Conservation (phyloP, 2,888 invertebrate species). For the Toxonevra muliebris region DNA sequence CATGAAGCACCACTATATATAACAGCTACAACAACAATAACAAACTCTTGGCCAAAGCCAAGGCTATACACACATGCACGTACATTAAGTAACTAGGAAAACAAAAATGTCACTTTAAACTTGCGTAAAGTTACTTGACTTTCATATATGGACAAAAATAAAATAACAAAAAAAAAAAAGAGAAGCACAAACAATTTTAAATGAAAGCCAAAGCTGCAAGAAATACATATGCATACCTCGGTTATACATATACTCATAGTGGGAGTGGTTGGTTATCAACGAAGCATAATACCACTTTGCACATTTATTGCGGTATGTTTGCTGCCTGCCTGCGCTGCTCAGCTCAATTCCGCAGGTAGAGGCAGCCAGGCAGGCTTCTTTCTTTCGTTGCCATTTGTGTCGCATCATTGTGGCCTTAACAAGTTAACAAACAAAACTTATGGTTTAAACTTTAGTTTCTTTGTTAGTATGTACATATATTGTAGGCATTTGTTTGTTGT, state of each 20-base stretch:
- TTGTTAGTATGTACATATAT: not conserved
- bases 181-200: not conserved
- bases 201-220: not conserved
- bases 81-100: not conserved
- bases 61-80: not conserved
- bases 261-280: constrained; percentile 37
- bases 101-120: constrained; percentile 10
- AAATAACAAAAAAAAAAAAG: too few relatives aligned
- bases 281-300: constrained; percentile 5
- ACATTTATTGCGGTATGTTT: constrained; percentile 9
- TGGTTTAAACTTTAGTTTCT: not conserved
- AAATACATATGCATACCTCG: not conserved
- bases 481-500: not conserved
- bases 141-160: too few relatives aligned
- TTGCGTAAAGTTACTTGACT: constrained; percentile 9
- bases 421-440: constrained; percentile 19
- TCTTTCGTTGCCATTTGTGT: not conserved
- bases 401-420: constrained; percentile 26
- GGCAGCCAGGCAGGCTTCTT: not conserved
- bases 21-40: not conserved
- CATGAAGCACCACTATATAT: not conserved
- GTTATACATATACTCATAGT: constrained; percentile 19
- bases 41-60: constrained; percentile 8
- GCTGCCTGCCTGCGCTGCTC: too few relatives aligned
- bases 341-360: too few relatives aligned